A percentile compares a stretch with the other conserved stretches of the same genome.
phyloP scores from a whole-genome alignment of 1,140 invertebrate species.

The Venustaconcha ellipsiformis region DNA sequence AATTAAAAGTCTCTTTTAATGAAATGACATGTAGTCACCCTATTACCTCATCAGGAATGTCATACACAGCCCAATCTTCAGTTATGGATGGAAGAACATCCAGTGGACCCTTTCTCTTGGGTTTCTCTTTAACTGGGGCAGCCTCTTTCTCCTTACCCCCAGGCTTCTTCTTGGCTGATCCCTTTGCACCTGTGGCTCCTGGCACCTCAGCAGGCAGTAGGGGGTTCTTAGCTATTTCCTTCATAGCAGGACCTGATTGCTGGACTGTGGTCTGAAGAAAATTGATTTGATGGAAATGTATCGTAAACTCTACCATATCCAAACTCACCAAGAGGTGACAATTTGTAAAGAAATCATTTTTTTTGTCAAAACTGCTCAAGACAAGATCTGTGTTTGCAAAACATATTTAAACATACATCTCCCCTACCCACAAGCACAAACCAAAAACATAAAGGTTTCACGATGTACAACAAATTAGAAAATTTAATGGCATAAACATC shows the following conservation, averaged over 20 bases:
- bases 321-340: too few relatives aligned
- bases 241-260: constrained; percentile 52
- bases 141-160: constrained; percentile 38
- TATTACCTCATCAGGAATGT: constrained; percentile 63
- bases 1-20: too few relatives aligned
- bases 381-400: too few relatives aligned
- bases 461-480: too few relatives aligned
- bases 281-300: neutral
- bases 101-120: constrained; percentile 61
- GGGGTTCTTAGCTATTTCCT: constrained; percentile 58
- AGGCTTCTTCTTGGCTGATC: constrained; percentile 39
- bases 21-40: neutral
- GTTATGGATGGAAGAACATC: constrained; percentile 56
- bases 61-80: constrained; percentile 66
- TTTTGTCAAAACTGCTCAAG: too few relatives aligned
- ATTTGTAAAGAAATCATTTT: too few relatives aligned
- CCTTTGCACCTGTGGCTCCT: constrained; percentile 14
- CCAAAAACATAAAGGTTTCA: too few relatives aligned
- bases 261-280: constrained; percentile 49
- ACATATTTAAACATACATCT: too few relatives aligned
- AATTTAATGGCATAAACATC: too few relatives aligned
- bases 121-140: constrained; percentile 56
- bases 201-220: constrained; percentile 30
- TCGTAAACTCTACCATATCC: too few relatives aligned
- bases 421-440: too few relatives aligned